phyloP scores from a whole-genome alignment of 92 coral and sea anemone genomes.

The Epizoanthus ramosus region DNA sequence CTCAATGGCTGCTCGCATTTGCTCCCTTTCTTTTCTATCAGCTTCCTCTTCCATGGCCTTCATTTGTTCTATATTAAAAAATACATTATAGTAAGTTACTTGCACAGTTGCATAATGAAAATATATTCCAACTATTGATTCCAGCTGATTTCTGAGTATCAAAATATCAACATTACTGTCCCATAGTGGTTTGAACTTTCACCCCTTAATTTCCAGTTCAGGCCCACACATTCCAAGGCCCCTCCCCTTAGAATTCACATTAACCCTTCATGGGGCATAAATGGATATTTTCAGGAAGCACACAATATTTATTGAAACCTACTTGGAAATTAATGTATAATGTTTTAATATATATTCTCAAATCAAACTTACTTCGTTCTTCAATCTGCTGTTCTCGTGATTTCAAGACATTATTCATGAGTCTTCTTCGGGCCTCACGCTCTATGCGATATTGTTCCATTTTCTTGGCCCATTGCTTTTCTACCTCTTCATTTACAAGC shows the following conservation, averaged over 20 bases:
- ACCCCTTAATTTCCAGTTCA: no score
- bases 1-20: slow-evolving; percentile 70
- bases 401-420: slow-evolving; percentile 85
- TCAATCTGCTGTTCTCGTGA: slow-evolving; percentile 83
- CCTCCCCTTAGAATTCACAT: no score
- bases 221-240: no score
- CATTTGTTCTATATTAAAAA: slow-evolving; percentile 54
- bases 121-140: not conserved
- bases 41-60: slow-evolving; percentile 75
- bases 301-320: no score
- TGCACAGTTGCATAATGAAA: no score
- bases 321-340: no score
- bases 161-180: not conserved
- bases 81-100: not conserved
- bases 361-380: slow-evolving; percentile 73
- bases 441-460: slow-evolving; percentile 78
- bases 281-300: no score
- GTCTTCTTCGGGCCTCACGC: slow-evolving; percentile 81
- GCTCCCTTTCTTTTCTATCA: slow-evolving; percentile 78
- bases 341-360: not conserved
- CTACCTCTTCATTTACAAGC: slow-evolving; percentile 88
- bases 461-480: slow-evolving; percentile 90
- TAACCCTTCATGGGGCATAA: no score
- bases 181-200: no score
- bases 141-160: not conserved